These are phyloP conservation scores for Leucoptera coffeella DNA, from an alignment of 2,888 invertebrate species.

Conservation along the genomic window DNA sequence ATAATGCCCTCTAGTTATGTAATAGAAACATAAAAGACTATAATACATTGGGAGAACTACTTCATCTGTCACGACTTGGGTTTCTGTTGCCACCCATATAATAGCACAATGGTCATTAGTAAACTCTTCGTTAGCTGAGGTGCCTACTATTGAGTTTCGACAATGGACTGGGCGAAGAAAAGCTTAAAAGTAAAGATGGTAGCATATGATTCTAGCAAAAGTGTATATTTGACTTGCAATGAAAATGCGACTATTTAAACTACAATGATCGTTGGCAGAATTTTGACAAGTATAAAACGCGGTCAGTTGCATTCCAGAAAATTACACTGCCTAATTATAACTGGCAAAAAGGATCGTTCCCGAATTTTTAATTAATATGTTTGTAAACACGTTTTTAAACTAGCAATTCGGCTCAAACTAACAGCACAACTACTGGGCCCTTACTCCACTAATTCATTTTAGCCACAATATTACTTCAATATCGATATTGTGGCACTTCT, in stretches of 20 bases:
- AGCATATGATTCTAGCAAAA: constrained; percentile 5
- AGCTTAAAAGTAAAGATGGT: constrained; percentile 5
- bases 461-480: too few relatives aligned
- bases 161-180: constrained; percentile 5
- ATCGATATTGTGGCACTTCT: too few relatives aligned
- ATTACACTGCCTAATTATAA: constrained; percentile 3
- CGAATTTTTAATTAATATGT: constrained; percentile 4
- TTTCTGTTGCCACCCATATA: constrained; percentile 5
- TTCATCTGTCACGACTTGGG: constrained; percentile 6
- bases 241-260: constrained; percentile 5
- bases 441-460: too few relatives aligned
- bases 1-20: constrained; percentile 5
- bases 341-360: constrained; percentile 1
- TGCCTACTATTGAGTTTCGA: constrained; percentile 4
- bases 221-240: constrained; percentile 5
- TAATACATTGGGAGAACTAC: constrained; percentile 4
- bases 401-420: constrained; percentile 1
- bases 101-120: too few relatives aligned
- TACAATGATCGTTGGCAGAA: constrained; percentile 5
- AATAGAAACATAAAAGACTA: too few relatives aligned
- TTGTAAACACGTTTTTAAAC: constrained; percentile 5
- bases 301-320: constrained; percentile 5
- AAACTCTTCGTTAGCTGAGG: constrained; percentile 4
- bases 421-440: constrained; percentile 4
- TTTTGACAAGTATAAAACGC: constrained; percentile 5